phyloP scores from a whole-genome alignment of 2,888 invertebrate genomes.

The Agelastica alni region DNA sequence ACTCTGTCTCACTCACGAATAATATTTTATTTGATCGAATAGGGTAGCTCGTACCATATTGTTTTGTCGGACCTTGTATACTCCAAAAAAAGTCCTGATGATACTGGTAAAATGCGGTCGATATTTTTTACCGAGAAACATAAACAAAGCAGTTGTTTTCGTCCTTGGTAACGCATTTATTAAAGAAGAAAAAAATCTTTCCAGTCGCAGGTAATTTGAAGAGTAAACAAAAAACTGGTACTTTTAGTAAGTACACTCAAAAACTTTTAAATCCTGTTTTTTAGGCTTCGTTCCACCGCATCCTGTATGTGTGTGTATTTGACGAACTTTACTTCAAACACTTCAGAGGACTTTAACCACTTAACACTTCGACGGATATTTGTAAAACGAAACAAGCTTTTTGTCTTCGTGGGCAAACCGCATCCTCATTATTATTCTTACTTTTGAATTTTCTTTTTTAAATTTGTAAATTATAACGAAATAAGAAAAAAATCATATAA shows the following conservation, averaged over 20 bases:
- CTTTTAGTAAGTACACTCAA: neutral
- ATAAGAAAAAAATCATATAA: too few relatives aligned
- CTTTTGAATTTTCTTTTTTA: too few relatives aligned
- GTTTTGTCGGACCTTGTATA: too few relatives aligned
- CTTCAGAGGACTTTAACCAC: neutral
- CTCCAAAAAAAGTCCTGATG: too few relatives aligned
- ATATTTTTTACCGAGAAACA: too few relatives aligned
- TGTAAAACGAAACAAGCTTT: neutral
- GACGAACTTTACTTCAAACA: neutral
- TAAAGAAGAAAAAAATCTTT: neutral
- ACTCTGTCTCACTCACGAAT: too few relatives aligned
- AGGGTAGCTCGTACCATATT: too few relatives aligned
- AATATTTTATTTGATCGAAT: too few relatives aligned
- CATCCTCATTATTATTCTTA: too few relatives aligned
- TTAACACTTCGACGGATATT: neutral
- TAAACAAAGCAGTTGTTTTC: too few relatives aligned
- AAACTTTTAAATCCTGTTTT: slow-evolving; percentile 5
- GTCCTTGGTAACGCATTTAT: neutral
- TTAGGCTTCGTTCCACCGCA: neutral
- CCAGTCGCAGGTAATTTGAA: neutral
- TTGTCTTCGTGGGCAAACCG: neutral
- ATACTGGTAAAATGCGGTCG: too few relatives aligned
- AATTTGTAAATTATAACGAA: too few relatives aligned
- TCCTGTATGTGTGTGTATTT: neutral
- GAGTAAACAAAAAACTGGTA: neutral